Conservation (phyloP, 64 coral and sea anemone species). For the Acropora tenuis region DNA sequence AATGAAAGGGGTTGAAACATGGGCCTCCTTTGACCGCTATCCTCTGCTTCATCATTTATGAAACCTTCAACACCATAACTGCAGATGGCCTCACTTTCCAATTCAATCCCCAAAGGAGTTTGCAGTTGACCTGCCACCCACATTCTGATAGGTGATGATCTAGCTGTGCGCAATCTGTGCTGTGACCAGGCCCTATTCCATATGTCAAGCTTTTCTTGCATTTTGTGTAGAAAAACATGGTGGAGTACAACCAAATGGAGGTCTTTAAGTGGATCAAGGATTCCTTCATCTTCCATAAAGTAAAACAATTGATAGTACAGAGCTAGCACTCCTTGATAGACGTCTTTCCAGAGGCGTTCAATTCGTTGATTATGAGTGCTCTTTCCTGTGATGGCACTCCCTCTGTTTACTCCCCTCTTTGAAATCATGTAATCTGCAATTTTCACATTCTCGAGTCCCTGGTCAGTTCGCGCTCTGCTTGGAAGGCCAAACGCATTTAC, state of each 20-base stretch:
- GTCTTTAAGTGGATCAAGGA: conserved; percentile 63
- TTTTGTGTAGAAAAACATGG: conserved; percentile 72
- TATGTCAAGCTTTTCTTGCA: conserved; percentile 52
- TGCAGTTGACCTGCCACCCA: conserved; percentile 73
- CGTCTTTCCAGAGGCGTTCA: conserved; percentile 57
- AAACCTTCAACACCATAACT: conserved; percentile 73
- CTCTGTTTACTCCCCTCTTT: conserved; percentile 73
- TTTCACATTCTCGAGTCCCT: background rate
- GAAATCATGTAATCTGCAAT: background rate
- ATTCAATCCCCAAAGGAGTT: conserved; percentile 50
- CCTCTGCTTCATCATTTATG: conserved; percentile 49
- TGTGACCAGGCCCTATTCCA: conserved; percentile 66
- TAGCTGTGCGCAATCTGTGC: conserved; percentile 66
- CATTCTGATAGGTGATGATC: conserved; percentile 57
- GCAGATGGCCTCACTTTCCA: conserved; percentile 31
- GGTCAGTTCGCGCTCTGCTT: background rate
- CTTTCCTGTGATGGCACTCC: conserved; percentile 73
- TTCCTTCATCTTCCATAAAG: conserved; percentile 45
- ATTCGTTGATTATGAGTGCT: conserved; percentile 68
- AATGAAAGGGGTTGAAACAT: conserved; percentile 47
- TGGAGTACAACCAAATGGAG: conserved; percentile 72
- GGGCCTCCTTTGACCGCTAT: conserved; percentile 12
- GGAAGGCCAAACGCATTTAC: conserved; percentile 5
- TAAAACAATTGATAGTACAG: conserved; percentile 46
- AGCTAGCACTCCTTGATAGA: conserved; percentile 57